Evolutionary conservation across 1,140 invertebrate genomes (phyloP), one percentile per base, ranked within the genome.

Genomic region (Dufourea novaeangliae): DNA sequence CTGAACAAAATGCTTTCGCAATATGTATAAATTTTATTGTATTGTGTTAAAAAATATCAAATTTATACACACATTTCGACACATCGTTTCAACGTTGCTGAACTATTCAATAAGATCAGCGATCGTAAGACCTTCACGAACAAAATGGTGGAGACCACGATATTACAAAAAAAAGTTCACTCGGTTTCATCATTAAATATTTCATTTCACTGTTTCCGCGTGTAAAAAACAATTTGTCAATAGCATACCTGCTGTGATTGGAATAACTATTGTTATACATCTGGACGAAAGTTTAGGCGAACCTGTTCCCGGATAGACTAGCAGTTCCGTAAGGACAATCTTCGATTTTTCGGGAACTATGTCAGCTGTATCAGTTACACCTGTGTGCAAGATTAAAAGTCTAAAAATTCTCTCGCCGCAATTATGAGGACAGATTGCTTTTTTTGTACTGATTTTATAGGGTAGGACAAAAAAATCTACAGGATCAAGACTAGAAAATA

Each of bases 181-280:
- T 12, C 22, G 44, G 14, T 37, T 52, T 50, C 17, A 56, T 10
- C 34, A n/a, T 63, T 63, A 22, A 54, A 27, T 14, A 50, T 25
- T 44, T 52, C 56, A 5, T 25, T 32, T 37, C 7, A 22, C 14
- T 29, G 25, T 34, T 14, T 63, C 39, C 12, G 17, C 11, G 12
- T 10, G 25, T 44, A n/a, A 25, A 32, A 20, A 29, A 50, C 4
- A 25, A n/a, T 37, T 11, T 39, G 27, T 39, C 25, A 29, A 52
- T 34, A 37, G 90, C 90, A 87, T 78, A 92, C 91, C 88, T 89
- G 72, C 85, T 89, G 85, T 91, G 90, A 88, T 90, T 89, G 78
- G 89, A 84, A 86, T 91, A 92, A 81, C 86, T 87, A 85, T 90
- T 91, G 79, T 64, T 90, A 76, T 92, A 92, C 91, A 92, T 92